A percentile compares a stretch with the other conserved stretches of the same genome.
Conservation (phyloP, 1,140 invertebrate species). For the Doryteuthis pealeii region DNA sequence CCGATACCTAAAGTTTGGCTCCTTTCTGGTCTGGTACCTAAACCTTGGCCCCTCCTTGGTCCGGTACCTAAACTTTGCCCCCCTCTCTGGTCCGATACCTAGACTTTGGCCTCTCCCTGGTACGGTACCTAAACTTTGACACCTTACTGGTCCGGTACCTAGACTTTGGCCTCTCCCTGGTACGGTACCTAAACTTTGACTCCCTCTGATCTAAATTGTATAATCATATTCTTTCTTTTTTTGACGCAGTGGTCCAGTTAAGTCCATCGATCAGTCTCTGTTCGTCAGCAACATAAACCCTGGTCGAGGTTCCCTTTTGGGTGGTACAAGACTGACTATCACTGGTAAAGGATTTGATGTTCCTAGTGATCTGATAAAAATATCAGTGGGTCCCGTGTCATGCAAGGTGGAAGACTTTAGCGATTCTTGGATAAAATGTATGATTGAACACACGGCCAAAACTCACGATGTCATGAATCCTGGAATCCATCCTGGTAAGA, state of each 20-base stretch:
- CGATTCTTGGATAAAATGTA: constrained; percentile 38
- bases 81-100: too few relatives aligned
- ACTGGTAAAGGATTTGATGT: constrained; percentile 44
- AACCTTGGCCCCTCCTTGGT: too few relatives aligned
- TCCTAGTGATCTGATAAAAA: constrained; percentile 25
- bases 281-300: constrained; percentile 40
- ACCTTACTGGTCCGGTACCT: too few relatives aligned
- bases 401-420: constrained; percentile 37
- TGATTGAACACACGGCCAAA: constrained; percentile 32
- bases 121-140: too few relatives aligned
- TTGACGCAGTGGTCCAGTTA: neutral
- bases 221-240: too few relatives aligned
- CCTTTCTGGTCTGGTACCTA: too few relatives aligned
- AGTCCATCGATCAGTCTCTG: constrained; percentile 14
- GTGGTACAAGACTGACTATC: constrained; percentile 47
- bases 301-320: constrained; percentile 41
- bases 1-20: too few relatives aligned
- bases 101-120: too few relatives aligned
- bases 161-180: too few relatives aligned
- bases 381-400: constrained; percentile 34
- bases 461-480: constrained; percentile 36
- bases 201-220: too few relatives aligned
- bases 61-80: too few relatives aligned
- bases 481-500: constrained; percentile 36
- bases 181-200: too few relatives aligned